These are phyloP conservation scores for Hyles euphorbiae DNA, from an alignment of 1,140 invertebrate species.

Conservation along the genomic window DNA sequence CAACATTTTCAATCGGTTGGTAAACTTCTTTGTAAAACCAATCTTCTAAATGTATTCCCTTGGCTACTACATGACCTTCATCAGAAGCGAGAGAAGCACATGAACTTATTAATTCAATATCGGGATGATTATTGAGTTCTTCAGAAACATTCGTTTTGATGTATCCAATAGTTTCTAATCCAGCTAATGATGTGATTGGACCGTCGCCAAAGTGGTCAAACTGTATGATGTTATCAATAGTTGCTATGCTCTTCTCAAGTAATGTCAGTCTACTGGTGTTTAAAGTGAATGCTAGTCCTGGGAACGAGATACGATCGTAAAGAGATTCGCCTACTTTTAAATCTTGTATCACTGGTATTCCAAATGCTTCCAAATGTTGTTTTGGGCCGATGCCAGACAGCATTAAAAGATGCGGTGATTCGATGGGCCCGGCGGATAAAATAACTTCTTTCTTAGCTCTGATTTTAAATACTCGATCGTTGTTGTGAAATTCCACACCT, in stretches of 20 bases:
- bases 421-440: slow-evolving; percentile 84
- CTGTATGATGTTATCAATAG: slow-evolving; percentile 61
- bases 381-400: slow-evolving; percentile 87
- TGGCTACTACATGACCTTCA: slow-evolving; percentile 76
- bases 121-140: slow-evolving; percentile 74
- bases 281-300: slow-evolving; percentile 78
- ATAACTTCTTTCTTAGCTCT: slow-evolving; percentile 82
- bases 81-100: slow-evolving; percentile 78
- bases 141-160: slow-evolving; percentile 77
- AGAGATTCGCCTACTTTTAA: slow-evolving; percentile 82
- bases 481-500: slow-evolving; percentile 79
- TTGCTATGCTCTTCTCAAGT: slow-evolving; percentile 65
- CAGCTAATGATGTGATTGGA: slow-evolving; percentile 75
- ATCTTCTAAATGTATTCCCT: slow-evolving; percentile 75
- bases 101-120: slow-evolving; percentile 78
- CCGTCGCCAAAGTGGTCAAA: slow-evolving; percentile 73
- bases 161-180: slow-evolving; percentile 80
- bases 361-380: slow-evolving; percentile 78
- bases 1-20: slow-evolving; percentile 75
- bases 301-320: slow-evolving; percentile 84
- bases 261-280: slow-evolving; percentile 68
- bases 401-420: slow-evolving; percentile 88
- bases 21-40: slow-evolving; percentile 78
- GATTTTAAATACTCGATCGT: slow-evolving; percentile 62
- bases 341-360: slow-evolving; percentile 80